Evolutionary conservation across 2,113 vertebrate species (phyloP).

Genomic region (Petaurus breviceps): DNA sequence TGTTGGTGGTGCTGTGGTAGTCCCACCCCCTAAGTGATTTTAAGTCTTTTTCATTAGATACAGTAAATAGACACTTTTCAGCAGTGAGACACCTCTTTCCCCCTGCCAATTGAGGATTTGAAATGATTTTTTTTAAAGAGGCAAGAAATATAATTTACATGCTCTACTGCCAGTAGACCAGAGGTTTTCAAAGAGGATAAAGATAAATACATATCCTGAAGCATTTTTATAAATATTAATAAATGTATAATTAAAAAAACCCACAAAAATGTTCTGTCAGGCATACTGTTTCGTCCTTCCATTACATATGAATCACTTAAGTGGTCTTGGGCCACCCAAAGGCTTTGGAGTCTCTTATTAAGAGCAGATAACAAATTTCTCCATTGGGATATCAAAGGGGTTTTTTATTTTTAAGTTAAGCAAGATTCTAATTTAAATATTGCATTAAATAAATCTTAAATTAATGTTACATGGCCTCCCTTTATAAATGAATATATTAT

Average conservation of each 20-base stretch:
- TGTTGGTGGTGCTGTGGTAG: conserved; percentile 39
- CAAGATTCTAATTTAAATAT: neutral
- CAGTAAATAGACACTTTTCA: conserved; percentile 74
- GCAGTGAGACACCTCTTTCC: conserved; percentile 1
- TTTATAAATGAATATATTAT: neutral
- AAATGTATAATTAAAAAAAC: conserved; percentile 42
- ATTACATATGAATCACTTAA: conserved; percentile 27
- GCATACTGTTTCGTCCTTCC: neutral
- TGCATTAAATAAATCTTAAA: neutral
- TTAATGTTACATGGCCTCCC: neutral
- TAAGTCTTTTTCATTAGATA: conserved; percentile 69
- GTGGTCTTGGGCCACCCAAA: neutral
- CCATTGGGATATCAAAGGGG: neutral
- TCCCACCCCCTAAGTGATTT: conserved; percentile 44
- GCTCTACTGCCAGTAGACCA: conserved; percentile 21
- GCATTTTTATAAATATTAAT: conserved; percentile 43
- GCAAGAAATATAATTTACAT: conserved; percentile 45
- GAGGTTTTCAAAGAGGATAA: conserved; percentile 27
- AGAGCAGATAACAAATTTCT: conserved; percentile 3
- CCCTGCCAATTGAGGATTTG: conserved; percentile 1
- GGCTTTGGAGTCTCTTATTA: neutral
- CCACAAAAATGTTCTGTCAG: neutral
- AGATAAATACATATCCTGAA: conserved; percentile 31
- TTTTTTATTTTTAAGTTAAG: neutral
- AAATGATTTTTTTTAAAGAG: neutral